Conservation (phyloP, 1,140 invertebrate genomes). For the Megalonaias nervosa region DNA sequence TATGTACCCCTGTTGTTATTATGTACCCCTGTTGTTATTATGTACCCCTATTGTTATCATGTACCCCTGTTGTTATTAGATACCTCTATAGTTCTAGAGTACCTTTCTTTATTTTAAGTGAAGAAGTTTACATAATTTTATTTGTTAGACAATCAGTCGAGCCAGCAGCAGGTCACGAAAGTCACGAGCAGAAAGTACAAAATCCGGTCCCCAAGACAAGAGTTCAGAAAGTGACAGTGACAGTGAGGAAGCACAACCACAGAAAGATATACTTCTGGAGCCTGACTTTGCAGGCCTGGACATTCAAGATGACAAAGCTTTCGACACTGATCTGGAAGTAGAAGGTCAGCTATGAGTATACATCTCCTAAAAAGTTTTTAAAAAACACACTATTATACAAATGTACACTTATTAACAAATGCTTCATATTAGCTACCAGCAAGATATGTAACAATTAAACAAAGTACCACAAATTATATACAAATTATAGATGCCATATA, state of each 20-base stretch:
- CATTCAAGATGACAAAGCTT: constrained; percentile 61
- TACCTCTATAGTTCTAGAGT: too few relatives aligned
- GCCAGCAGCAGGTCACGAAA: constrained; percentile 50
- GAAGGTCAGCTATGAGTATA: constrained; percentile 50
- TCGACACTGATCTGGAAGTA: constrained; percentile 66
- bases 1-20: too few relatives aligned
- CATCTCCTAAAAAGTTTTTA: neutral
- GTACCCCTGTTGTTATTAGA: too few relatives aligned
- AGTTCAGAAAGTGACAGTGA: constrained; percentile 59
- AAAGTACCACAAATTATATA: too few relatives aligned
- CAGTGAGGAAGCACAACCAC: constrained; percentile 32
- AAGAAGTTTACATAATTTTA: constrained; percentile 8
- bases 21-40: too few relatives aligned
- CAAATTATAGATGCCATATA: too few relatives aligned
- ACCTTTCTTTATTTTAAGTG: neutral
- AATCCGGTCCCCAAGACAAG: constrained; percentile 39
- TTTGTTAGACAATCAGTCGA: constrained; percentile 61
- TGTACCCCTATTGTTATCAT: too few relatives aligned
- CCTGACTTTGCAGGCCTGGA: constrained; percentile 50
- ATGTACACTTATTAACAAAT: neutral
- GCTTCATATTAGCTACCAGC: too few relatives aligned
- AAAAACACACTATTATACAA: neutral
- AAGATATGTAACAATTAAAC: too few relatives aligned
- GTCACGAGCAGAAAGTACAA: constrained; percentile 46
- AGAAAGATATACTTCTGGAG: constrained; percentile 22